Evolutionary conservation across 2,888 invertebrate genomes (phyloP).

Genomic region (Morpho deidamia): DNA sequence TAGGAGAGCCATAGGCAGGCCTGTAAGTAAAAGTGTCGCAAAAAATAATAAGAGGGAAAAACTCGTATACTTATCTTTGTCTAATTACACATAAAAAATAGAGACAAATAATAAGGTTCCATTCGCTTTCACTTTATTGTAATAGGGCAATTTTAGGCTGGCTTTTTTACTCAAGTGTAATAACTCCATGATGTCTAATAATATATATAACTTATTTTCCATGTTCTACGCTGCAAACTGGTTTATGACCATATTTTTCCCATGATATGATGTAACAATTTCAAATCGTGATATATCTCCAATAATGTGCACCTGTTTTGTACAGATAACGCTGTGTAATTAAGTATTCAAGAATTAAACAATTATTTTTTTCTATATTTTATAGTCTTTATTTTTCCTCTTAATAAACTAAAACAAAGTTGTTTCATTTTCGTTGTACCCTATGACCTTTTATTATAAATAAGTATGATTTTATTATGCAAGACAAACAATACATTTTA

Average conservation of each 20-base stretch:
- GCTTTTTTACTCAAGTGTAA: background rate
- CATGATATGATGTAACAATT: conserved; percentile 9
- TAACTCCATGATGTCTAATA: conserved; percentile 1
- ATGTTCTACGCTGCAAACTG: conserved; percentile 10
- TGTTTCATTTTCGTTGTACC: no score
- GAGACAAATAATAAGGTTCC: no score
- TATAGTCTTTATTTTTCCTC: conserved; percentile 5
- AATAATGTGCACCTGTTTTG: conserved; percentile 34
- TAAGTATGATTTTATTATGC: no score
- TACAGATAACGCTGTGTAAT: conserved; percentile 41
- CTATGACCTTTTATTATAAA: no score
- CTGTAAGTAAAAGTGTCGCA: no score
- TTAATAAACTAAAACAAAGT: background rate
- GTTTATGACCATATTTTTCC: conserved; percentile 11
- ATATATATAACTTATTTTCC: conserved; percentile 7
- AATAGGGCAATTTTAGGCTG: no score
- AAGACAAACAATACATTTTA: no score
- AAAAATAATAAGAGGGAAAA: no score
- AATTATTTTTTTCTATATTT: conserved; percentile 30
- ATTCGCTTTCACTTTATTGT: no score
- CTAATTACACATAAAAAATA: no score
- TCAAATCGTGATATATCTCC: conserved; percentile 6
- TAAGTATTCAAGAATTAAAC: conserved; percentile 44
- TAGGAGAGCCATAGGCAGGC: no score
- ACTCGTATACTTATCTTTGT: no score